Percentiles rank a stretch among this genome's conserved stretches.
Conservation (phyloP, 2,888 invertebrate genomes). For the Drosophila lutescens region DNA sequence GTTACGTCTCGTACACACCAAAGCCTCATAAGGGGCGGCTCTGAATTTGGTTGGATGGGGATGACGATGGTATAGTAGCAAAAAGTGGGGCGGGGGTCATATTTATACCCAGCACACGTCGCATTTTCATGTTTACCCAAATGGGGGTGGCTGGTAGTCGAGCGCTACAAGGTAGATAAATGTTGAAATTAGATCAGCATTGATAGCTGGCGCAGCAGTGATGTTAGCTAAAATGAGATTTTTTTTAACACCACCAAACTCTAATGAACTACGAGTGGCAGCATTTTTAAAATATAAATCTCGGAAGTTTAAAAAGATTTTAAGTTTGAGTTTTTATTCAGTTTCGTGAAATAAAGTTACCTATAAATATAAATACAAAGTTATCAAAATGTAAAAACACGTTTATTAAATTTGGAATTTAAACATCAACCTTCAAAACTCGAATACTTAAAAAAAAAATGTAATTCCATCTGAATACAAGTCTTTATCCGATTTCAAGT, state of each 20-base stretch:
- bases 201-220: constrained; percentile 52
- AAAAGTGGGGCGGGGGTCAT: constrained; percentile 15
- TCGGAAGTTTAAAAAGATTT: too few species aligned
- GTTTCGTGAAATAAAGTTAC: too few species aligned
- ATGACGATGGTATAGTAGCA: neutral
- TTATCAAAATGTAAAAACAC: too few species aligned
- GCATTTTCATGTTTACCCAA: constrained; percentile 53
- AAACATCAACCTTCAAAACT: too few species aligned
- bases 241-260: constrained; percentile 13
- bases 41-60: constrained; percentile 5
- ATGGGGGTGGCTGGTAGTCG: constrained; percentile 53
- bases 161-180: constrained; percentile 69
- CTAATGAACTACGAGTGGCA: constrained; percentile 7
- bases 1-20: constrained; percentile 57
- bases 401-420: too few species aligned
- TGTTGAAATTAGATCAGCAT: constrained; percentile 74
- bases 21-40: constrained; percentile 37
- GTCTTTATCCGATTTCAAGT: constrained; percentile 15
- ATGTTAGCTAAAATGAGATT: neutral
- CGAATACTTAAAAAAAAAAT: too few species aligned
- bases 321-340: too few species aligned
- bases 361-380: too few species aligned
- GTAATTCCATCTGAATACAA: too few species aligned
- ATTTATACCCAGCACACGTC: constrained; percentile 69
- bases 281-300: neutral